A percentile compares a stretch with the other conserved stretches of the same genome.
These are phyloP conservation scores for Bryconaethiops microstoma DNA, from an alignment of 2,797 vertebrate species.

Conservation along the genomic window DNA sequence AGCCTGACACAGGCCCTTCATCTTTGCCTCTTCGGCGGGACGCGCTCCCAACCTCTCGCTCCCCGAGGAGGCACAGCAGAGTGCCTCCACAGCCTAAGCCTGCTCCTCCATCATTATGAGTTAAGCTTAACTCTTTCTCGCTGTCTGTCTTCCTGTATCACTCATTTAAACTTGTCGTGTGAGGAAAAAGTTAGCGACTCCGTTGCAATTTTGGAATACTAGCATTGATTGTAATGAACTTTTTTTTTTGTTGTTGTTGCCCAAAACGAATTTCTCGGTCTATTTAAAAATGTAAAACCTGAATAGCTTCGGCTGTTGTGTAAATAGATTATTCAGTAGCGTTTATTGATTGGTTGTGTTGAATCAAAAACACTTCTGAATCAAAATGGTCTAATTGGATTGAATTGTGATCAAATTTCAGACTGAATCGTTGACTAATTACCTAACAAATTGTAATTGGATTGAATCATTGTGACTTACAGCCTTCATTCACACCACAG, in stretches of 20 bases:
- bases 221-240: neutral
- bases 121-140: slow-evolving; percentile 56
- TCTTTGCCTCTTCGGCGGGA: slow-evolving; percentile 75
- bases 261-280: neutral
- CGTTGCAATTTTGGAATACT: neutral
- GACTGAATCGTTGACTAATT: neutral
- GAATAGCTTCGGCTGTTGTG: no score
- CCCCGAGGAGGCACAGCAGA: slow-evolving; percentile 66
- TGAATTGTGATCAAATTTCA: neutral
- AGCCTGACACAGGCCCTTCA: slow-evolving; percentile 80
- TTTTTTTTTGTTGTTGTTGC: no score
- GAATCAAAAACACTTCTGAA: no score
- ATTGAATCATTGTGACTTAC: neutral
- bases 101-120: slow-evolving; percentile 60
- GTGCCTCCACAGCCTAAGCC: slow-evolving; percentile 50
- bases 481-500: slow-evolving; percentile 9
- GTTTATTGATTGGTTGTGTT: no score
- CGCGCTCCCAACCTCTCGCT: slow-evolving; percentile 64
- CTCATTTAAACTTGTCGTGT: neutral
- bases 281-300: neutral
- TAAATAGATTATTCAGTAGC: no score
- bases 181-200: neutral
- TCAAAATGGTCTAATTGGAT: no score
- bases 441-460: neutral
- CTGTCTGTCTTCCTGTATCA: neutral